Percentiles rank a stretch among this genome's conserved stretches.
Evolutionary conservation across 2,797 vertebrate genomes (phyloP).

Genomic region (Phoeniculus purpureus): DNA sequence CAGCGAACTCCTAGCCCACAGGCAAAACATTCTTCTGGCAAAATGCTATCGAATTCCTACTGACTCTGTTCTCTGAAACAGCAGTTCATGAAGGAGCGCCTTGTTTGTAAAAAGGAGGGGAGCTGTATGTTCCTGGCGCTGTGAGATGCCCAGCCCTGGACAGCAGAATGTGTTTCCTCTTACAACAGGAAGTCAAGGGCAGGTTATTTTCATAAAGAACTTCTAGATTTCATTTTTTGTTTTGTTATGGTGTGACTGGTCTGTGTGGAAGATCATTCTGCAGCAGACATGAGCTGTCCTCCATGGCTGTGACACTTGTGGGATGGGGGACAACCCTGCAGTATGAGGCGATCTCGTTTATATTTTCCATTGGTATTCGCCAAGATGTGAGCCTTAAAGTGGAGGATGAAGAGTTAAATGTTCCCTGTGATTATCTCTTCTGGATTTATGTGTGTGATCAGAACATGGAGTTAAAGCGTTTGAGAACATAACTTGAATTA

Average conservation of each 20-base stretch:
- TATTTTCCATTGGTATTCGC: background rate
- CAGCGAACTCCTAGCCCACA: conserved; percentile 38
- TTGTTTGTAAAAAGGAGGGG: background rate
- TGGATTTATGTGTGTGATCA: background rate
- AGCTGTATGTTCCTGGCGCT: background rate
- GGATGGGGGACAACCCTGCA: background rate
- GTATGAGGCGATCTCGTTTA: background rate
- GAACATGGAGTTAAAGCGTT: background rate
- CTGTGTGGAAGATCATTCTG: background rate
- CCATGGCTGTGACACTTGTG: background rate
- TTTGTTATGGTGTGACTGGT: background rate
- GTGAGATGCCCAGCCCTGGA: background rate
- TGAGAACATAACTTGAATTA: background rate
- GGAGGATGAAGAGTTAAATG: background rate
- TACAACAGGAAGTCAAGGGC: background rate
- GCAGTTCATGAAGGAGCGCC: conserved; percentile 26
- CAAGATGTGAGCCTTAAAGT: background rate
- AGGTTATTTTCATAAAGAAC: background rate
- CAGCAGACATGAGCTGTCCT: background rate
- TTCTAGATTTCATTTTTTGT: background rate
- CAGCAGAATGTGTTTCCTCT: background rate
- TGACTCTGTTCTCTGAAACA: conserved; percentile 26
- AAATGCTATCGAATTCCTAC: conserved; percentile 34
- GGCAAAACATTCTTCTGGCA: conserved; percentile 53
- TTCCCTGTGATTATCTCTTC: background rate